Evolutionary conservation across 1,140 invertebrate species (phyloP), one percentile per base, ranked within the genome.

Genomic region (Aphis craccivora): DNA sequence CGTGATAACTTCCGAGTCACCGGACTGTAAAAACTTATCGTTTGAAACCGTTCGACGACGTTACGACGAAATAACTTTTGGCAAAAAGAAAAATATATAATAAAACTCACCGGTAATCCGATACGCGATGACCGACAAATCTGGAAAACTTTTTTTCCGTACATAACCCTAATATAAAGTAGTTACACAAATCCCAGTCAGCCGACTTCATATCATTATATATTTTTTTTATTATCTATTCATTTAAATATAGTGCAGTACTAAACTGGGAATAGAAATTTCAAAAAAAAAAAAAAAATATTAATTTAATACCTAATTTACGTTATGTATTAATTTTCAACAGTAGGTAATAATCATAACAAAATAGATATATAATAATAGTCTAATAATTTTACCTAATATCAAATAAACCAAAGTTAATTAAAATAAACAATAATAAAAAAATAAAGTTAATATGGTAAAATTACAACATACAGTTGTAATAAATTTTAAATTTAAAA

Each of bases 1-100:
- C 14, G 11, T 43, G 40, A 86, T 43, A 45, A 43, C 40, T 45
- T 86, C 43, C 43, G 84, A 23, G 83, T 84, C 14, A 1, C 43
- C 37, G 9, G 45, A n/a, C 20, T n/a, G 86, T 88, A n/a, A 88
- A 88, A 88, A 88, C 45, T 88, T 88, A 88, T 88, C 86, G 86
- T 87, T 87, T 14, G 43, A 87, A 45, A 87, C 43, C 43, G 84
- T 88, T 88, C 86, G 45, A 88, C 86, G 30, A 9, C 83, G 37
- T 30, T 43, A 25, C 83, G 40, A 30, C 23, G 23, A 23, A 84
- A 43, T 84, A 84, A 84, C 40, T 84, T 84, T 43, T 84, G 43
- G 9, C 23, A 9, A 23, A 40, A 25, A 83, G 37, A 81, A 81
- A 83, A 83, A 83, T n/a, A 14, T 76, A n/a, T n/a, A 18, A 76